phyloP scores from a whole-genome alignment of 2,113 vertebrate genomes.

The Gopherus evgoodei region DNA sequence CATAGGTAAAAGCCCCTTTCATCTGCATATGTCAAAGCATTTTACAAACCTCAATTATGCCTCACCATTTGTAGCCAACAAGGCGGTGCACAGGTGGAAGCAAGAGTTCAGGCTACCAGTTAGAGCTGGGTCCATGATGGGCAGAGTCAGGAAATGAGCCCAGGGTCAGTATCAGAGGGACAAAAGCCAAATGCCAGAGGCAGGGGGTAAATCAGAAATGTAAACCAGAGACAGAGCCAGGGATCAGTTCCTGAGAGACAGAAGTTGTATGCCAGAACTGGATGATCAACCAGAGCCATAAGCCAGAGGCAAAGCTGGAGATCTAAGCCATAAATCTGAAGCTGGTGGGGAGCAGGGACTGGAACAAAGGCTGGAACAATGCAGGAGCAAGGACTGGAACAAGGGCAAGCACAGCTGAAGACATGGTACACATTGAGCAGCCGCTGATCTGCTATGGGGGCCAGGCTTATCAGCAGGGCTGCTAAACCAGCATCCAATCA shows the following conservation, averaged over 20 bases:
- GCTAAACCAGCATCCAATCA: neutral
- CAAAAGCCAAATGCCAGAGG: neutral
- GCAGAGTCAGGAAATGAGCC: neutral
- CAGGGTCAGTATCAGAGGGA: neutral
- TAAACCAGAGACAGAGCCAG: neutral
- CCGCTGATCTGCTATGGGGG: neutral
- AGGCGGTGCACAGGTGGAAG: neutral
- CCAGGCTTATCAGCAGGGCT: neutral
- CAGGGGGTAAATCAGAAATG: neutral
- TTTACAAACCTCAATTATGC: constrained; percentile 25
- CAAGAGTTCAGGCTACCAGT: neutral
- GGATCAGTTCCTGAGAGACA: neutral
- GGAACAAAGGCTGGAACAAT: neutral
- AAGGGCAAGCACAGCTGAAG: neutral
- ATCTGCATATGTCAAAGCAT: constrained; percentile 1
- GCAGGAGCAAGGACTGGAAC: neutral
- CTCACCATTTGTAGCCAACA: neutral
- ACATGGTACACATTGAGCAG: neutral
- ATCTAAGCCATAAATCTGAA: neutral
- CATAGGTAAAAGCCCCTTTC: neutral
- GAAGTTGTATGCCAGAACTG: neutral
- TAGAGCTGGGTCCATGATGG: neutral
- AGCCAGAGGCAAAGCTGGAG: neutral
- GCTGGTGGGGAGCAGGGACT: neutral
- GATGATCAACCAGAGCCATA: neutral